A percentile compares a stretch with the other conserved stretches of the same genome.
Evolutionary conservation across 2,888 invertebrate species (phyloP).

Genomic region (Blera fallax): DNA sequence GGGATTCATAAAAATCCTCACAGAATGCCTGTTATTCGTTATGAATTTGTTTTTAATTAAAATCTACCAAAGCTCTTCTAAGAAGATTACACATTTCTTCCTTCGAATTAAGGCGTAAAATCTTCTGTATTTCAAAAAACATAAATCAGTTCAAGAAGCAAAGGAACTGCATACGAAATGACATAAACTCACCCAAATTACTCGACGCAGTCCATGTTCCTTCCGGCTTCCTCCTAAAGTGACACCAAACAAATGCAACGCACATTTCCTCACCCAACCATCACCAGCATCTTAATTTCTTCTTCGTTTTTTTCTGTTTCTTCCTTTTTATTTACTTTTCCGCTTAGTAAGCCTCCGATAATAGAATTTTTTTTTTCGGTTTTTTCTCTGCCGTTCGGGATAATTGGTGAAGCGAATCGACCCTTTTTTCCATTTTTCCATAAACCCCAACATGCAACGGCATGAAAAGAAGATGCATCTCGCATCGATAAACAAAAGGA

Average conservation of each 20-base stretch:
- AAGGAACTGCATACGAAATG: conserved; percentile 32
- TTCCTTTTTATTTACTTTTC: conserved; percentile 68
- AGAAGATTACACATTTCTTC: background rate
- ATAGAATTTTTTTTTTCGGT: conserved; percentile 54
- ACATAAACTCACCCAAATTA: conserved; percentile 71
- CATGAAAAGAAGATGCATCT: conserved; percentile 14
- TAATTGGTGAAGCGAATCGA: conserved; percentile 72
- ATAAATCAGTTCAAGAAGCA: conserved; percentile 40
- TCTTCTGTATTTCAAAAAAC: background rate
- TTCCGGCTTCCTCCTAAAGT: conserved; percentile 44
- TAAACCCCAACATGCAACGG: background rate
- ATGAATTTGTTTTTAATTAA: conserved; percentile 15
- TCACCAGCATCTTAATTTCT: conserved; percentile 33
- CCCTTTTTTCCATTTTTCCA: conserved; percentile 46
- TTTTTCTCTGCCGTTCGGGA: conserved; percentile 10
- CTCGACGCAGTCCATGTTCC: background rate
- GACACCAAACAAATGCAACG: conserved; percentile 13
- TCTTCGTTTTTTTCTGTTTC: too few relatives aligned
- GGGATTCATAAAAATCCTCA: background rate
- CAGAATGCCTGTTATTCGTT: background rate
- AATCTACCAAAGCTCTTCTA: conserved; percentile 4
- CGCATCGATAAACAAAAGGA: conserved; percentile 65
- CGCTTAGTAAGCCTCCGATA: conserved; percentile 68
- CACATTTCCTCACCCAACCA: background rate
- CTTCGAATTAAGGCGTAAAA: conserved; percentile 31